These are phyloP conservation scores for Channa argus DNA, from an alignment of 2,113 vertebrate genomes.

Conservation along the genomic window DNA sequence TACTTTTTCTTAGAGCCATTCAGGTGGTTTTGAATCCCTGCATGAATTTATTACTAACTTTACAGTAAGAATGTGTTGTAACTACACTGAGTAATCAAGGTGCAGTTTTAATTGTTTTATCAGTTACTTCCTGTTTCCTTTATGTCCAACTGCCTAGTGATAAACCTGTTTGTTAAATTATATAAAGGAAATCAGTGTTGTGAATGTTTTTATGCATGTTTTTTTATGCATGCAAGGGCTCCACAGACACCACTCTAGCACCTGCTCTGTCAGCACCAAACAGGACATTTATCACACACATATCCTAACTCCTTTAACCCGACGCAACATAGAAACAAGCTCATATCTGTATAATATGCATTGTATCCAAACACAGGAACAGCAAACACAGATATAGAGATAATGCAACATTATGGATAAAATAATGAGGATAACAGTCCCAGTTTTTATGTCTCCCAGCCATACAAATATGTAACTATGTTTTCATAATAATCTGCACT, in stretches of 20 bases:
- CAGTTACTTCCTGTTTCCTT: background rate
- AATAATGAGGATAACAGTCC: background rate
- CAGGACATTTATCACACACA: constrained; percentile 75
- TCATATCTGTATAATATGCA: constrained; percentile 14
- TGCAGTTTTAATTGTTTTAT: constrained; percentile 15
- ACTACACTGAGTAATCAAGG: constrained; percentile 9
- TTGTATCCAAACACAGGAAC: constrained; percentile 37
- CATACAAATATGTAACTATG: background rate
- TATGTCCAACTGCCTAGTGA: background rate
- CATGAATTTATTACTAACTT: constrained; percentile 17
- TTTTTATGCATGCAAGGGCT: constrained; percentile 34
- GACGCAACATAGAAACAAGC: constrained; percentile 31
- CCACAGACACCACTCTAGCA: constrained; percentile 56
- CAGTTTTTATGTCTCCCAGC: background rate
- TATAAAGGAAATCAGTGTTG: constrained; percentile 31
- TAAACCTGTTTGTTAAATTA: constrained; percentile 33
- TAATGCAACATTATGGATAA: background rate
- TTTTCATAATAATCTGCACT: constrained; percentile 11
- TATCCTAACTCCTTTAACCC: constrained; percentile 39
- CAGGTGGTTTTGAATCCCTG: constrained; percentile 16
- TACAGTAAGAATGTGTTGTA: constrained; percentile 5
- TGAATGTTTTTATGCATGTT: constrained; percentile 9
- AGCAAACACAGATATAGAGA: constrained; percentile 32
- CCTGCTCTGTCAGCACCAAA: constrained; percentile 73
- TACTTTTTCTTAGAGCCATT: constrained; percentile 35